Evolutionary conservation across 2,797 vertebrate species (phyloP), one percentile per base, ranked within the genome.

Genomic region (Chromis chromis): DNA sequence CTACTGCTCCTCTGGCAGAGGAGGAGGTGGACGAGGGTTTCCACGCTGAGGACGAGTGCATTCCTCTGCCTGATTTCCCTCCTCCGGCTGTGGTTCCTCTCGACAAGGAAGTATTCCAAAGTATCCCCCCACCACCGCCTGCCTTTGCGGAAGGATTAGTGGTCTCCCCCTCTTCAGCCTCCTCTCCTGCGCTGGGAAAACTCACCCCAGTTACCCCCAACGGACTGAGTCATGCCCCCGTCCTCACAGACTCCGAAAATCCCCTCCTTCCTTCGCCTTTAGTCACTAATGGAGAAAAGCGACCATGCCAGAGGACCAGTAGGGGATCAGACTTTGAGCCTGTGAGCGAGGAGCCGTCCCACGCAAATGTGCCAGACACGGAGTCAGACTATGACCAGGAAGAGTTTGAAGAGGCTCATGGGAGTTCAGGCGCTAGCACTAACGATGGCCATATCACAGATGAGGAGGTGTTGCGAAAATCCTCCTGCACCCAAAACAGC

Each of bases 311-410:
- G 36, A 80, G 59, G 39, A 33, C 59, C 60, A 86, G 74, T 73
- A 62, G 60, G 42, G 74, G 66, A 1, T 87, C 81, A 2, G 79
- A 74, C 61, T 73, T 79, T 24, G 78, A 91, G 69, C 88, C 90
- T 28, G 89, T 83, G 1, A 65, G 76, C 0, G 92, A 94, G 70
- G 94, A 95, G 27, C 86, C 84, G 0, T 70, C 92, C 59, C 94
- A 93, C 62, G 87, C 87, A 60, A 88, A 91, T 31, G 87, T 92
- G 6, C 94, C 76, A 0, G 96, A 97, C 59, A 70, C 93, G 3
- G 96, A 97, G 85, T 98, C 96, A 0, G 96, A 97, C 89, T 97
- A 96, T 0, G 96, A 97, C 86, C 96, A 97, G 42, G 96, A 97
- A 69, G 96, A 97, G 90, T 97, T 95, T 77, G 96, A 98, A 86